phyloP scores from a whole-genome alignment of 2,113 vertebrate genomes.

The Tychaedon coryphoeus region DNA sequence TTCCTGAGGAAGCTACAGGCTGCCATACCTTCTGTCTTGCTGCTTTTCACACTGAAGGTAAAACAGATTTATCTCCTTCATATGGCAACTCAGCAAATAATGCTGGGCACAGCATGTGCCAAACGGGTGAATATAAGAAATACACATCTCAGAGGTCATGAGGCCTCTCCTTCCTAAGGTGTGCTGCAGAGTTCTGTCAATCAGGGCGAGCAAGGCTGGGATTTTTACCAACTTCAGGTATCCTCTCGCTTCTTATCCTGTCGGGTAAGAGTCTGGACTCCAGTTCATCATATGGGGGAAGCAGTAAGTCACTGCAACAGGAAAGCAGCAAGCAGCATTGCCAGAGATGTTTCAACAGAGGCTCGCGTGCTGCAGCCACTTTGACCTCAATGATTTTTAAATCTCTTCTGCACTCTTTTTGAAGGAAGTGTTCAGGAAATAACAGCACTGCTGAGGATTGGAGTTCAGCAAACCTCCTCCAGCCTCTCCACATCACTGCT shows the following conservation, averaged over 20 bases:
- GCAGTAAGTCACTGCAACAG: not conserved
- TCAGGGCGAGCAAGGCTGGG: not conserved
- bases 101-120: rapidly evolving
- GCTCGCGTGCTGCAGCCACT: rapidly evolving
- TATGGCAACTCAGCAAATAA: rapidly evolving
- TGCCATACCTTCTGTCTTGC: not conserved
- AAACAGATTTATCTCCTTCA: not conserved
- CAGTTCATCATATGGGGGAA: not conserved
- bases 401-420: not conserved
- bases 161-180: not conserved
- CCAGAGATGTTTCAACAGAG: not conserved
- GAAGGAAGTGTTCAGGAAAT: not conserved
- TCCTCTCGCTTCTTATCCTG: not conserved
- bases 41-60: not conserved
- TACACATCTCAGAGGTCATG: rapidly evolving
- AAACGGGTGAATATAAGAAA: rapidly evolving
- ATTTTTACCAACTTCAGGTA: not conserved
- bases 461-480: rapidly evolving
- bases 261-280: not conserved
- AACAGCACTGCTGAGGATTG: not conserved
- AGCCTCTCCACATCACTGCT: not conserved
- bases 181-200: not conserved
- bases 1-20: slow-evolving; percentile 14
- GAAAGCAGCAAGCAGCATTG: not conserved
- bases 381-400: not conserved